Evolutionary conservation across 2,888 invertebrate genomes (phyloP), one percentile per base, ranked within the genome.

Genomic region (Lepidocyrtinus sp.): DNA sequence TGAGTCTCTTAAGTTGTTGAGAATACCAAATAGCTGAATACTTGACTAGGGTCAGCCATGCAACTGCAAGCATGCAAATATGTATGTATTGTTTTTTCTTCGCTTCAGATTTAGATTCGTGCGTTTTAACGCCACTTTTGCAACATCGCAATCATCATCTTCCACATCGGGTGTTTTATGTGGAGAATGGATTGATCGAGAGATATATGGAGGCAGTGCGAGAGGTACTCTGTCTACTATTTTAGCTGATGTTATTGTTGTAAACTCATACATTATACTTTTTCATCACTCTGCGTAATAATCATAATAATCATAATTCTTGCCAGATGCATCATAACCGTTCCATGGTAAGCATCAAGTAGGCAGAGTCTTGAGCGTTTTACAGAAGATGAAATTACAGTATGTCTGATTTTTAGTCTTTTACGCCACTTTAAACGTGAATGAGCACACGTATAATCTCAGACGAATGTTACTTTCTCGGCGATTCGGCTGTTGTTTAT

Each of bases 281-380:
- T 50, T 50, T 50, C 50, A 50, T 50, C 15, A 12, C n/a, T n/a
- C n/a, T n/a, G 5, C 50, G 15, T 50, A n/a, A 7, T 50, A 15
- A 12, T 36, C 36, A 36, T 36, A 7, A 36, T 36, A 50, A n/a
- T 50, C 50, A 25, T 1, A 24, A 55, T n/a, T 61, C 26, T 70
- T 59, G 70, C 26, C 70, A 69, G 70, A 70, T 70, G 70, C 59
- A 70, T 59, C 59, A 26, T 59, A 70, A 70, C 70, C 59, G 70
- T 70, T 70, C 50, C 55, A 69, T 45, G 21, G 63, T 22, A 26
- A 63, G 63, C 22, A 26, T 63, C 25, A 21, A 9, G 45, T 45
- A 45, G 45, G 7, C 5, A 45, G 12, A 45, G 45, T 45, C 45
- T 12, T 12, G 12, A 9, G 5, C 45, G 12, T 45, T 45, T 45